Evolutionary conservation across 2,797 vertebrate genomes (phyloP).

Genomic region (Discoglossus pictus): DNA sequence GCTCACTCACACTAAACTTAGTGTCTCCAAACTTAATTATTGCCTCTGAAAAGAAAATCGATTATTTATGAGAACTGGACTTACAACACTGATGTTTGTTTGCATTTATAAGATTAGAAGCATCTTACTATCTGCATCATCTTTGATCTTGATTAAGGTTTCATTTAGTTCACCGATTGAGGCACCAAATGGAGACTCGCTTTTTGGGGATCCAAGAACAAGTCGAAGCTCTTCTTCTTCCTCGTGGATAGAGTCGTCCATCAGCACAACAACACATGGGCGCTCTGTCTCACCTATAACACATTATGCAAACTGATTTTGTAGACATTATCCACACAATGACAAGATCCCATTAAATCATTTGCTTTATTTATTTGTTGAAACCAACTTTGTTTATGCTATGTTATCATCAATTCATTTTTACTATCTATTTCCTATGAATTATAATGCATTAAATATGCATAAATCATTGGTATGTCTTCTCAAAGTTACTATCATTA

Average conservation of each 20-base stretch:
- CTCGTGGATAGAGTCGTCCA: slow-evolving; percentile 83
- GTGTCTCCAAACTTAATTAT: slow-evolving; percentile 87
- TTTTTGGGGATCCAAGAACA: slow-evolving; percentile 83
- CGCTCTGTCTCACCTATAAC: slow-evolving; percentile 85
- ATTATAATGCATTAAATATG: too few species aligned
- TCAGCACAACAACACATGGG: slow-evolving; percentile 77
- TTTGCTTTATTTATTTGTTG: too few species aligned
- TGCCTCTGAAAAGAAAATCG: slow-evolving; percentile 73
- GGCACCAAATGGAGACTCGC: slow-evolving; percentile 84
- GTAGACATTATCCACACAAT: too few species aligned
- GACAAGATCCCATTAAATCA: too few species aligned
- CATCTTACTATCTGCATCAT: slow-evolving; percentile 87
- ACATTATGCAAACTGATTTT: slow-evolving; percentile 3
- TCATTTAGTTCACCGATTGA: slow-evolving; percentile 83
- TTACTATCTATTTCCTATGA: too few species aligned
- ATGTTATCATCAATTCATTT: too few species aligned
- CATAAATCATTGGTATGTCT: too few species aligned
- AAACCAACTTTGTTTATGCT: too few species aligned
- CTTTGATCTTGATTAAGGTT: slow-evolving; percentile 84
- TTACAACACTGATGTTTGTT: too few species aligned
- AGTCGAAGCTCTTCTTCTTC: slow-evolving; percentile 86
- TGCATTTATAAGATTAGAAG: slow-evolving; percentile 22
- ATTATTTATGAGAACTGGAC: slow-evolving; percentile 36
- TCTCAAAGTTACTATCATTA: too few species aligned
- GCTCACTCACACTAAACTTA: slow-evolving; percentile 88